These are phyloP conservation scores for Saturnia pavonia DNA, from an alignment of 2,888 invertebrate species.

Conservation along the genomic window DNA sequence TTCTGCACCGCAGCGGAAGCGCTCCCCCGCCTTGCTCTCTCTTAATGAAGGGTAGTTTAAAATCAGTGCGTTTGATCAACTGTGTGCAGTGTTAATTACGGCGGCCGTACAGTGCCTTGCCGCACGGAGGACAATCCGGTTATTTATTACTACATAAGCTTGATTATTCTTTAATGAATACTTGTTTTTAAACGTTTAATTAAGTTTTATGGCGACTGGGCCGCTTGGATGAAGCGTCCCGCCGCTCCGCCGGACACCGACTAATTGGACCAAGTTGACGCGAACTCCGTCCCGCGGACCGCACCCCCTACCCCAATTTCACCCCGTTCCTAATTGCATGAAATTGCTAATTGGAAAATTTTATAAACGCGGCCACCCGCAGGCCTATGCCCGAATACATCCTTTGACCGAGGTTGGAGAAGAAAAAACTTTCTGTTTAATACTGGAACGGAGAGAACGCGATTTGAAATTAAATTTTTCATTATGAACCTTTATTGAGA, in stretches of 20 bases:
- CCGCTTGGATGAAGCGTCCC: constrained; percentile 72
- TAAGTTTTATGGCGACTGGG: constrained; percentile 83
- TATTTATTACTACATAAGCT: constrained; percentile 83
- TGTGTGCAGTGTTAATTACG: constrained; percentile 82
- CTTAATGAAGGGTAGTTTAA: constrained; percentile 82
- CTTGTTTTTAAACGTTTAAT: constrained; percentile 83
- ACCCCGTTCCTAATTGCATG: constrained; percentile 78
- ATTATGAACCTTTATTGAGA: not conserved
- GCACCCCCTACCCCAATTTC: constrained; percentile 48
- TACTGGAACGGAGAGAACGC: not conserved
- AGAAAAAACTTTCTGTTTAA: constrained; percentile 42
- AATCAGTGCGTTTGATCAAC: constrained; percentile 83
- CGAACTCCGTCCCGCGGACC: constrained; percentile 58
- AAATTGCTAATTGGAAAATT: constrained; percentile 82
- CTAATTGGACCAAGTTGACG: constrained; percentile 82
- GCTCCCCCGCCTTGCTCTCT: constrained; percentile 66
- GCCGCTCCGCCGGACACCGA: constrained; percentile 78
- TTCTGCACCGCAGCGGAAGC: constrained; percentile 82
- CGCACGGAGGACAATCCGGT: constrained; percentile 81
- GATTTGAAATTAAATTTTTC: not conserved
- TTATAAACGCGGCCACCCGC: constrained; percentile 79
- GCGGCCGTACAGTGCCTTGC: constrained; percentile 79
- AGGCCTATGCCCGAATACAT: constrained; percentile 61
- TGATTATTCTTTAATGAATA: constrained; percentile 83
- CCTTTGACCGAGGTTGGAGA: constrained; percentile 46